Conservation (phyloP, 2,113 vertebrate genomes). For the Indicator indicator region DNA sequence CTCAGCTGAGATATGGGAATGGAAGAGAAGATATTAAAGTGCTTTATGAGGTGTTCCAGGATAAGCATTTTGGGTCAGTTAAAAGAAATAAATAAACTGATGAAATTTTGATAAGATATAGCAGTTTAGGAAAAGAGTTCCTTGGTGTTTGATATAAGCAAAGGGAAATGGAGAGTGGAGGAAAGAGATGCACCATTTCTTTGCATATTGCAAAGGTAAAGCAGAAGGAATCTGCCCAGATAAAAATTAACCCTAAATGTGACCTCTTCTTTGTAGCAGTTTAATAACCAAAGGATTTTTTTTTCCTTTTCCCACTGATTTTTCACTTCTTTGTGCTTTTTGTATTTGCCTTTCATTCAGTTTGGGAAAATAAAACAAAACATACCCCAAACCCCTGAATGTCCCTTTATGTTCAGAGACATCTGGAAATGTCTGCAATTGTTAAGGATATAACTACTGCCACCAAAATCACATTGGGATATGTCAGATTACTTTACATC, state of each 20-base stretch:
- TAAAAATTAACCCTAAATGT: not conserved
- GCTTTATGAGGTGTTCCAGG: not conserved
- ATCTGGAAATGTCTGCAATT: not conserved
- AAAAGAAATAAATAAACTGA: not conserved
- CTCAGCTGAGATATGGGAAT: conserved; percentile 7
- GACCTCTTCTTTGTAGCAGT: not conserved
- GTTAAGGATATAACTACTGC: not conserved
- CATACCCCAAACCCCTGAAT: not conserved
- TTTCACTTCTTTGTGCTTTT: not conserved
- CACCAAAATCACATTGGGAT: not conserved
- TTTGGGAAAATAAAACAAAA: not conserved
- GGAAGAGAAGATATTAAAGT: not conserved
- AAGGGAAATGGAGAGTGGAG: not conserved
- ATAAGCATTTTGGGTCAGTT: not conserved
- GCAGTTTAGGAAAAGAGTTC: not conserved
- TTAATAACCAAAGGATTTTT: not conserved
- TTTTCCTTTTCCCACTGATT: not conserved
- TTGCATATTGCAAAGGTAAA: not conserved
- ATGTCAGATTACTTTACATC: not conserved
- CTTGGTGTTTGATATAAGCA: not conserved
- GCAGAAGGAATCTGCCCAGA: not conserved
- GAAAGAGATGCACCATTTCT: not conserved
- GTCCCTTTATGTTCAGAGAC: not conserved
- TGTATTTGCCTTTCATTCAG: not conserved
- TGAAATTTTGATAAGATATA: not conserved